Evolutionary conservation across 2,797 vertebrate species (phyloP).

Genomic region (Mormyrops attenuatus): DNA sequence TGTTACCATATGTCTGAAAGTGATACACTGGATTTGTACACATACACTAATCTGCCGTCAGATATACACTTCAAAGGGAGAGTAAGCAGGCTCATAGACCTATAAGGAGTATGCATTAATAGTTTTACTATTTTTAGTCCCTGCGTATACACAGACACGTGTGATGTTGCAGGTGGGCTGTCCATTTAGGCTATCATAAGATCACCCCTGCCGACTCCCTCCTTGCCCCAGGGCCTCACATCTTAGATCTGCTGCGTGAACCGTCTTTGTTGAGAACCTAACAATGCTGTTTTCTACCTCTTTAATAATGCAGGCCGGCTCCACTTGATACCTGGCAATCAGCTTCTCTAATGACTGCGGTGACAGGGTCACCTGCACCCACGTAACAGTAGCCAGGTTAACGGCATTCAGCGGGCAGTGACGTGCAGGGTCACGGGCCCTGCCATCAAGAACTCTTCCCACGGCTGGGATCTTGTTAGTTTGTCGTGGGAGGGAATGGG

Average conservation of each 20-base stretch:
- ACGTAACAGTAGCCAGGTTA: constrained; percentile 64
- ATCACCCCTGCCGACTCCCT: constrained; percentile 43
- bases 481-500: not conserved
- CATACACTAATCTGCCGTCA: not conserved
- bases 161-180: constrained; percentile 41
- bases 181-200: not conserved
- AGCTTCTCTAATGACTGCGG: constrained; percentile 76
- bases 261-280: constrained; percentile 65
- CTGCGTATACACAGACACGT: not conserved
- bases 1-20: not conserved
- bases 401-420: constrained; percentile 41
- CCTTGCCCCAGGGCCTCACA: constrained; percentile 53
- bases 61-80: not conserved
- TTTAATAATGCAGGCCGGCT: constrained; percentile 75
- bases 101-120: not conserved
- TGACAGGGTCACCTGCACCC: constrained; percentile 73
- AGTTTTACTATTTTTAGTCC: not conserved
- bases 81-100: not conserved
- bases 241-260: constrained; percentile 50
- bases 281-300: constrained; percentile 74
- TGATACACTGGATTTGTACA: not conserved
- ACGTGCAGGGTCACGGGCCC: constrained; percentile 23
- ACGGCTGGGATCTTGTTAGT: constrained; percentile 1
- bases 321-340: constrained; percentile 76
- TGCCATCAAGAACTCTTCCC: constrained; percentile 40